Evolutionary conservation across 2,113 vertebrate species (phyloP).

Genomic region (Xiphorhynchus elegans): DNA sequence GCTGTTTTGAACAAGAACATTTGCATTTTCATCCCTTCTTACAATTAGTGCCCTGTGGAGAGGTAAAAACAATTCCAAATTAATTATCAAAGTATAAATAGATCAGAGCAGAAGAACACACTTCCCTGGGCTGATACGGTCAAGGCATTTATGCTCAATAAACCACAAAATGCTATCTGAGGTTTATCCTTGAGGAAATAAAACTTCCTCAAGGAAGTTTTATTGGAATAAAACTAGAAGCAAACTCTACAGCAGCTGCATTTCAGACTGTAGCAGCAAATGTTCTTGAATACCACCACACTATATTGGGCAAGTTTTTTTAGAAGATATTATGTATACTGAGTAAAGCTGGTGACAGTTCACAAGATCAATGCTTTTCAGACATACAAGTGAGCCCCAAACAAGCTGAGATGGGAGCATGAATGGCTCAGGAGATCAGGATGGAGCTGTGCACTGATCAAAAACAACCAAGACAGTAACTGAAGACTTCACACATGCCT

Average conservation of each 20-base stretch:
- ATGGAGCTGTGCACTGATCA: neutral
- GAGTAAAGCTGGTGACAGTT: neutral
- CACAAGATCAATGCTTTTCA: neutral
- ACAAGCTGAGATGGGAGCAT: neutral
- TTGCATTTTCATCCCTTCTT: conserved; percentile 14
- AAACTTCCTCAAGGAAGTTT: no score
- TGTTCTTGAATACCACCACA: neutral
- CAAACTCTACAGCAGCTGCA: neutral
- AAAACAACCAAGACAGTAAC: neutral
- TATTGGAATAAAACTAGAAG: neutral
- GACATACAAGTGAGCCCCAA: neutral
- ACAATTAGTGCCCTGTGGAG: neutral
- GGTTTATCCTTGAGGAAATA: neutral
- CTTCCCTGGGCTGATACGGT: neutral
- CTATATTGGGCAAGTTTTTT: neutral
- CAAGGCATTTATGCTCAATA: neutral
- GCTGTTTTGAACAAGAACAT: neutral
- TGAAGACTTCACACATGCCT: neutral
- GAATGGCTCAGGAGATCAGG: neutral
- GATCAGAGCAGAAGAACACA: neutral
- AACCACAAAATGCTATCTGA: neutral
- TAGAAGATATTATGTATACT: neutral
- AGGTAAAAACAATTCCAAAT: neutral
- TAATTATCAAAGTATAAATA: neutral
- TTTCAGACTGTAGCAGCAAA: neutral